Conservation (phyloP, 2,113 vertebrate genomes). For the Ictidomys tridecemlineatus region DNA sequence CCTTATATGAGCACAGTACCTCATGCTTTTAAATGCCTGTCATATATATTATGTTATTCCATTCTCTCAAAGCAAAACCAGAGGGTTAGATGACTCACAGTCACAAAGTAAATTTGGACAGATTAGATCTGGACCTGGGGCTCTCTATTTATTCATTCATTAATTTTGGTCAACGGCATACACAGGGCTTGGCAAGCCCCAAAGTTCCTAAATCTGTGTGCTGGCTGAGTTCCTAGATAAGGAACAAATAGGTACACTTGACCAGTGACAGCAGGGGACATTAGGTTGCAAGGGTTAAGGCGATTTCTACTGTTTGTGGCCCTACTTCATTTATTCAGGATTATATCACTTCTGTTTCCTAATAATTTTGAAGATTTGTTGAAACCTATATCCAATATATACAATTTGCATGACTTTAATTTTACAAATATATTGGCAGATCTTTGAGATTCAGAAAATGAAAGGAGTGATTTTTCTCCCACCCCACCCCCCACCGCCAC, state of each 20-base stretch:
- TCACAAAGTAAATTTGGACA: neutral
- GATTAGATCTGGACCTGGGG: neutral
- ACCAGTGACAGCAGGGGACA: neutral
- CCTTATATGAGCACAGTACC: neutral
- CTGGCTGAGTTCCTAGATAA: neutral
- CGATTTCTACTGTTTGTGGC: neutral
- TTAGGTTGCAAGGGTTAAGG: neutral
- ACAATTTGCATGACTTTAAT: neutral
- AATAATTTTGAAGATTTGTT: neutral
- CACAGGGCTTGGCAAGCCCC: neutral
- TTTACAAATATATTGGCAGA: neutral
- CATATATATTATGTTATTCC: neutral
- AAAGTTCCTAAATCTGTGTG: rapidly evolving
- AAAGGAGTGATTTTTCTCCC: neutral
- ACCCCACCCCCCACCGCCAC: too few relatives aligned
- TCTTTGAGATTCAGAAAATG: neutral
- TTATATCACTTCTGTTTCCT: neutral
- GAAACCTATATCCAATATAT: conserved; percentile 39
- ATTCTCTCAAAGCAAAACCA: neutral
- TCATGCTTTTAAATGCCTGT: neutral
- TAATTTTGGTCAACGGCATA: neutral
- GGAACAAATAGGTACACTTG: neutral
- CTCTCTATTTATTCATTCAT: conserved; percentile 1
- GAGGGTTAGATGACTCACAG: neutral
- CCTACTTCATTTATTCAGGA: neutral